These are phyloP conservation scores for Brachypteracias leptosomus DNA, from an alignment of 2,113 vertebrate species.

Conservation along the genomic window DNA sequence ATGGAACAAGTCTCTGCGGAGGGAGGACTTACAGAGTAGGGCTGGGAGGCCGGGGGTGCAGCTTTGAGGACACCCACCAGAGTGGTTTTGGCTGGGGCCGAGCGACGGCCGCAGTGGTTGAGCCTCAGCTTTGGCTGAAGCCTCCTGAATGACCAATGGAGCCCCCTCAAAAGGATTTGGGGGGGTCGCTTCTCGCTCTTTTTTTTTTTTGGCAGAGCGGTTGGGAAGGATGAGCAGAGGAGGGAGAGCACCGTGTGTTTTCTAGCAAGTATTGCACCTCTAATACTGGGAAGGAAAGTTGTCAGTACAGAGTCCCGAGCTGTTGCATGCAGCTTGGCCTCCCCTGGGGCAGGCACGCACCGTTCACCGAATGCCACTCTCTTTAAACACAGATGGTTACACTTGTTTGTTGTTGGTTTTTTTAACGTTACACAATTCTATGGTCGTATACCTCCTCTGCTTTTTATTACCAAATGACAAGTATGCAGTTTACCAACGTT, in stretches of 20 bases:
- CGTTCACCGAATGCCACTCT: conserved; percentile 74
- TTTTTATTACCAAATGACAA: conserved; percentile 81
- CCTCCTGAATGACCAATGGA: background rate
- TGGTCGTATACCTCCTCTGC: conserved; percentile 78
- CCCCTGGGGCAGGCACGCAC: conserved; percentile 69
- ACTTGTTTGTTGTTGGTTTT: background rate
- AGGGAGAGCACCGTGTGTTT: conserved; percentile 57
- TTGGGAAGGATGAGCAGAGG: conserved; percentile 31
- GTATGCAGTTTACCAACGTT: conserved; percentile 81
- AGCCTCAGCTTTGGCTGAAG: background rate
- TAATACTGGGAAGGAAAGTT: conserved; percentile 73
- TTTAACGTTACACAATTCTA: conserved; percentile 85
- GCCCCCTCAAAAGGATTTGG: background rate
- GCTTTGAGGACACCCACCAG: conserved; percentile 71
- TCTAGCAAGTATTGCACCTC: conserved; percentile 87
- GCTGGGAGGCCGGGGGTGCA: conserved; percentile 73
- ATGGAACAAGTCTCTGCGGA: conserved; percentile 68
- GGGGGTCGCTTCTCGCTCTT: background rate
- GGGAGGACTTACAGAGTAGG: conserved; percentile 73
- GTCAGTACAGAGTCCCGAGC: conserved; percentile 76
- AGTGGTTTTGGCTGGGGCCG: background rate
- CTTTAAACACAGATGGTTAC: conserved; percentile 75
- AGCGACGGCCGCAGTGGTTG: background rate
- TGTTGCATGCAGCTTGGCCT: conserved; percentile 83
- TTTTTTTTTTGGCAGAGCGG: background rate